Percentiles rank a stretch among this genome's conserved stretches.
Conservation (phyloP, 2,113 vertebrate species). For the Lagopus leucura region DNA sequence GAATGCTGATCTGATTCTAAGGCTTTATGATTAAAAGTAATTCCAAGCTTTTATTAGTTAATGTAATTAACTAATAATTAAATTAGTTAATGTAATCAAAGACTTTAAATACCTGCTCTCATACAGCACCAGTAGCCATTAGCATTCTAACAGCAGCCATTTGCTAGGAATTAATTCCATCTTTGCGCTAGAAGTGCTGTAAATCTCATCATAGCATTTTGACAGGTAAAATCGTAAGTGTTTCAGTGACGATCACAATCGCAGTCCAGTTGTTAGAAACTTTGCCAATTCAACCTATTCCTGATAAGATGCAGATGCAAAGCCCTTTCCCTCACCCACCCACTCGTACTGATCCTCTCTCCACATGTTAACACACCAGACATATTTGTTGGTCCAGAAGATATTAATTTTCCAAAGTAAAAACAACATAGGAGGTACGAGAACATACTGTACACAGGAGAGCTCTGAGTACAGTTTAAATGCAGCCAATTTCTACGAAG, state of each 20-base stretch:
- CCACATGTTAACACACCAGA: conserved; percentile 11
- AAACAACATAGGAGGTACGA: conserved; percentile 56
- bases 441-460: conserved; percentile 59
- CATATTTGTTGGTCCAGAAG: conserved; percentile 22
- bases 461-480: conserved; percentile 35
- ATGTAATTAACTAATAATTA: too few species aligned
- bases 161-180: not conserved
- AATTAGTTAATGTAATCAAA: not conserved
- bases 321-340: not conserved
- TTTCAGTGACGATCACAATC: not conserved
- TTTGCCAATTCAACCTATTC: not conserved
- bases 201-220: not conserved
- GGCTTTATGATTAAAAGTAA: not conserved
- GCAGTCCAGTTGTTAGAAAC: not conserved
- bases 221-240: not conserved
- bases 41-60: not conserved
- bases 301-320: not conserved
- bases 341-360: conserved; percentile 7
- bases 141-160: not conserved
- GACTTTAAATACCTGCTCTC: not conserved
- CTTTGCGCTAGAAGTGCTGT: not conserved
- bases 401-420: conserved; percentile 61
- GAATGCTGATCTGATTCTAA: not conserved
- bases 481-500: conserved; percentile 53
- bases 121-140: not conserved